Conservation (phyloP, 2,797 vertebrate species). For the Gallinago nigripennis region DNA sequence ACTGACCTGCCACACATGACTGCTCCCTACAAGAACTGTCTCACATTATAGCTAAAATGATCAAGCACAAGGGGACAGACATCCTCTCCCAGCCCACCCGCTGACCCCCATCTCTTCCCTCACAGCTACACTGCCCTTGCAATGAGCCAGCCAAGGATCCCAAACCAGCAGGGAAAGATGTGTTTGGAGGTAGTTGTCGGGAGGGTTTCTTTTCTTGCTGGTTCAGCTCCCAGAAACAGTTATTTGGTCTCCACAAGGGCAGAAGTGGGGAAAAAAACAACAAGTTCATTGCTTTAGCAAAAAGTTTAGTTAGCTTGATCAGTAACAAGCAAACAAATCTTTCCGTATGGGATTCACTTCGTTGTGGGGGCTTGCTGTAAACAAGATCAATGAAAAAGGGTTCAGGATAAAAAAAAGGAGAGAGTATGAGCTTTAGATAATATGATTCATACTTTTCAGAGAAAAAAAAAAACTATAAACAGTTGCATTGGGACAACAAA, state of each 20-base stretch:
- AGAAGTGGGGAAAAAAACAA: background rate
- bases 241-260: background rate
- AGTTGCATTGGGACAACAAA: background rate
- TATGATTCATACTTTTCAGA: background rate
- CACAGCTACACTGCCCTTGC: accelerated
- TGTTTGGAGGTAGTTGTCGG: background rate
- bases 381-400: background rate
- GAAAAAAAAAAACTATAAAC: background rate
- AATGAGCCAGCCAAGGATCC: accelerated
- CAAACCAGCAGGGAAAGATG: background rate
- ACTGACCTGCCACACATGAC: background rate
- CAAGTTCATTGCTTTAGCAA: background rate
- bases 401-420: background rate
- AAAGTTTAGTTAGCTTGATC: background rate
- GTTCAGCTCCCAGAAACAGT: background rate
- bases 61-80: too few species aligned
- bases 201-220: background rate
- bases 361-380: background rate
- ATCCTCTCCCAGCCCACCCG: background rate
- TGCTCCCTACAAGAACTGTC: background rate
- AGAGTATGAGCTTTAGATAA: background rate
- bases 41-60: background rate
- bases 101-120: background rate
- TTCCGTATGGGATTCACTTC: background rate
- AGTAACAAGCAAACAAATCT: background rate